phyloP scores from a whole-genome alignment of 2,888 invertebrate species.

The Catocala sponsa region DNA sequence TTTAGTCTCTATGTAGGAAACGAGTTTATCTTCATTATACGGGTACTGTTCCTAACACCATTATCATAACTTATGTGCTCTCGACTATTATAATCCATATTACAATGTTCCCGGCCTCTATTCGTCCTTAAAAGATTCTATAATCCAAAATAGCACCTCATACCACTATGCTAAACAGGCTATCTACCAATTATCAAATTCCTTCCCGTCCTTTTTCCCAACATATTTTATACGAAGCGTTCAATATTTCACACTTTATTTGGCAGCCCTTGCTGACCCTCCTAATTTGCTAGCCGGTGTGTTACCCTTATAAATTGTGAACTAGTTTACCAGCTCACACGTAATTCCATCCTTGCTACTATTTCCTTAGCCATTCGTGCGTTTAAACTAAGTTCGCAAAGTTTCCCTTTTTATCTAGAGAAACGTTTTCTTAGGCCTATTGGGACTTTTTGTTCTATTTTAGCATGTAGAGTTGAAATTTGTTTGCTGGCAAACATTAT shows the following conservation, averaged over 20 bases:
- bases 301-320: slow-evolving; percentile 45
- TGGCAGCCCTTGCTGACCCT: slow-evolving; percentile 44
- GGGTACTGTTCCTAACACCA: too few relatives aligned
- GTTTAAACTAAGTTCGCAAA: slow-evolving; percentile 43
- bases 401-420: slow-evolving; percentile 30
- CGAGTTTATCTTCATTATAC: too few relatives aligned
- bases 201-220: slow-evolving; percentile 24
- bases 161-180: slow-evolving; percentile 10
- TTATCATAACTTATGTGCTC: too few relatives aligned
- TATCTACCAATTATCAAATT: slow-evolving; percentile 25
- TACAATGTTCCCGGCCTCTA: too few relatives aligned
- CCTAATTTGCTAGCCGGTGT: slow-evolving; percentile 46
- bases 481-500: not conserved
- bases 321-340: slow-evolving; percentile 48
- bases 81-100: too few relatives aligned
- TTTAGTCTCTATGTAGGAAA: too few relatives aligned
- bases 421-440: slow-evolving; percentile 23
- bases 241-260: slow-evolving; percentile 52
- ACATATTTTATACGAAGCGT: slow-evolving; percentile 40
- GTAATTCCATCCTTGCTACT: slow-evolving; percentile 41
- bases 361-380: slow-evolving; percentile 39
- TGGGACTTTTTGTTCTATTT: slow-evolving; percentile 8
- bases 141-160: not conserved
- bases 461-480: slow-evolving; percentile 1
- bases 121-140: not conserved